Base-by-base conservation (phyloP, 2,888 invertebrate species). In the Coremacera marginata region DNA sequence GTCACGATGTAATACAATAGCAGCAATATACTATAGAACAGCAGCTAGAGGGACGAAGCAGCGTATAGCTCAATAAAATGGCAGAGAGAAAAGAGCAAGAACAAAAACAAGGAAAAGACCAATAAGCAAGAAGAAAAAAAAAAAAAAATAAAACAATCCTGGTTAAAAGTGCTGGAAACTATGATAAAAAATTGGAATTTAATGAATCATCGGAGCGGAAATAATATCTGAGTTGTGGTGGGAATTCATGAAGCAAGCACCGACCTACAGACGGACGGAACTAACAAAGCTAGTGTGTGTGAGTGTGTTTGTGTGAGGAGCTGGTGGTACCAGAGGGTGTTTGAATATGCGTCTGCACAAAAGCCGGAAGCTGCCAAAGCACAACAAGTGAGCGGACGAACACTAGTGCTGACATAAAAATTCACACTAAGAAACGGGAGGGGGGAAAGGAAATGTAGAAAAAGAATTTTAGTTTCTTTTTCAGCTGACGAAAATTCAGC, bases 171-270 rank as follows among this genome's bases (percentile, higher is more conserved):
- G 75, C 76, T 76, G 72, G 75, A 77, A 77, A 72, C 68, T 75
- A 72, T 76, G 78, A 80, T 78, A 78, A 79, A 79, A 79, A 78
- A 77, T 73, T 72, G 25, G 70, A 60, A 77, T 70, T 78, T 80
- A 77, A 78, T 75, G 78, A 80, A 75, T 78, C 75, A 78, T 55
- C 70, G 65, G 70, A 62, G 72, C 73, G 73, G 75, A 79, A 77
- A 73, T 79, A 77, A 76, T 75, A 5, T 14, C 19, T 3, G 57
- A n/a, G 22, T 25, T 25, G 27, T 31, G 52, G 52, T 70, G 52
- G 27, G 27, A 27, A 27, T 60, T 27, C 25, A 44, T 62, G 60
- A 62, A 27, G 16, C 11, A 62, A 62, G 11, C 44, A 44, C 44
- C 11, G 44, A 44, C 11, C 44, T 44, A 44, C 44, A 44, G 44